These are phyloP conservation scores for Anaspis maculata DNA, from an alignment of 2,888 invertebrate species.

Conservation along the genomic window DNA sequence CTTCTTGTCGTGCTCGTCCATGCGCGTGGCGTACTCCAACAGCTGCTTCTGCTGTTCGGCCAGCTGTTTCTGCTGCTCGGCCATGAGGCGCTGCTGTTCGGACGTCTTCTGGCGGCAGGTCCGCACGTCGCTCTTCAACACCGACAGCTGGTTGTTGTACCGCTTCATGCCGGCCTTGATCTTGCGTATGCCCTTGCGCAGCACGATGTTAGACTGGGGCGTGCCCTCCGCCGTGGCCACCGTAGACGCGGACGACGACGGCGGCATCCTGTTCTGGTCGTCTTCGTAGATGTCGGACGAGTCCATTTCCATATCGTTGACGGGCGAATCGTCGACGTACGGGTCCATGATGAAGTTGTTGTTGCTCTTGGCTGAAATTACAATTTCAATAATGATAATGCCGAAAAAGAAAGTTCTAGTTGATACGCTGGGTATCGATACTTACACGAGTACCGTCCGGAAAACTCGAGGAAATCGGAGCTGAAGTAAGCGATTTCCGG, in stretches of 20 bases:
- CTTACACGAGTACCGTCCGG: slow-evolving; percentile 61
- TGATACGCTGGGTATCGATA: too few species aligned
- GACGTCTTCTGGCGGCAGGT: slow-evolving; percentile 74
- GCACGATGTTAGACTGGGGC: slow-evolving; percentile 78
- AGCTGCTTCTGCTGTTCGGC: slow-evolving; percentile 69
- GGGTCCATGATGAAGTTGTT: slow-evolving; percentile 52
- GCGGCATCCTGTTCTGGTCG: slow-evolving; percentile 45
- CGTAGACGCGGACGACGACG: slow-evolving; percentile 40
- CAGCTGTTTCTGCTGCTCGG: slow-evolving; percentile 64
- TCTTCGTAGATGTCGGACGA: neutral
- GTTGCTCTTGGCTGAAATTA: slow-evolving; percentile 49
- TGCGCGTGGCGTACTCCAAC: slow-evolving; percentile 70
- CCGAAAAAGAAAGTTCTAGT: too few species aligned
- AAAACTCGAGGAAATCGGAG: slow-evolving; percentile 73
- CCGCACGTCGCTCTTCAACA: slow-evolving; percentile 69
- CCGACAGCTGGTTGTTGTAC: slow-evolving; percentile 74
- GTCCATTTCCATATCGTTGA: slow-evolving; percentile 40
- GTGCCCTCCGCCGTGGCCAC: slow-evolving; percentile 47
- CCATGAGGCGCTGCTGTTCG: slow-evolving; percentile 77
- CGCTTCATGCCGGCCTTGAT: slow-evolving; percentile 79
- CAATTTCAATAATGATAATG: too few species aligned
- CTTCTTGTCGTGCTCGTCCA: slow-evolving; percentile 85
- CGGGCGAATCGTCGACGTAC: slow-evolving; percentile 50
- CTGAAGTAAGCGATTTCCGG: slow-evolving; percentile 85
- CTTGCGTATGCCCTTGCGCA: slow-evolving; percentile 76